A percentile compares a stretch with the other conserved stretches of the same genome.
phyloP scores from a whole-genome alignment of 2,888 invertebrate species.

The Platynereis dumerilii region DNA sequence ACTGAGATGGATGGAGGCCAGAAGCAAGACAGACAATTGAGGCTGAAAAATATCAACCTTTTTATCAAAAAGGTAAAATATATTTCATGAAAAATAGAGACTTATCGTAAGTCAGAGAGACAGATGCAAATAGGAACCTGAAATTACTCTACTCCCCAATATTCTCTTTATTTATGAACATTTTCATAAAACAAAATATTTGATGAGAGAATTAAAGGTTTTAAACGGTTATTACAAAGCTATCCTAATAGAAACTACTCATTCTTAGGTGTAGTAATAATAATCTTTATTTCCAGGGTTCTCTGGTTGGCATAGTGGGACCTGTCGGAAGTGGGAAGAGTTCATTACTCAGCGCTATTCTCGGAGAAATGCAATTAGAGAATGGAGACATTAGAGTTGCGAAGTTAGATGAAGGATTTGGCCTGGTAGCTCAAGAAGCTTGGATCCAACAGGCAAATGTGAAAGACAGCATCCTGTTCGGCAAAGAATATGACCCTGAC shows the following conservation, averaged over 20 bases:
- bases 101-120: no score
- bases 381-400: conserved; percentile 69
- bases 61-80: conserved; percentile 45
- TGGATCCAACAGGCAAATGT: conserved; percentile 93
- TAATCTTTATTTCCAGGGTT: conserved; percentile 46
- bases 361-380: conserved; percentile 76
- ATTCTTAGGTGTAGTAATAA: no score
- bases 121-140: not conserved
- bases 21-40: conserved; percentile 28
- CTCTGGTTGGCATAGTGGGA: conserved; percentile 81
- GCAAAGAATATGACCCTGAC: conserved; percentile 75
- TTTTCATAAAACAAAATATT: no score
- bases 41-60: conserved; percentile 44
- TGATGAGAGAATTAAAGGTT: no score
- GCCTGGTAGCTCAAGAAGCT: conserved; percentile 79
- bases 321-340: conserved; percentile 92
- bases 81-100: no score
- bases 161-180: not conserved
- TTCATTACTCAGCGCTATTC: conserved; percentile 80
- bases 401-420: conserved; percentile 66
- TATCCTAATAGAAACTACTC: no score
- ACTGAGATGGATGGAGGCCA: not conserved
- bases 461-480: conserved; percentile 92
- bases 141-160: not conserved
- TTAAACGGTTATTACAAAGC: no score